Percentiles rank a stretch among this genome's conserved stretches.
phyloP scores from a whole-genome alignment of 2,797 vertebrate species.

The Gymnoscopelus microlampas region DNA sequence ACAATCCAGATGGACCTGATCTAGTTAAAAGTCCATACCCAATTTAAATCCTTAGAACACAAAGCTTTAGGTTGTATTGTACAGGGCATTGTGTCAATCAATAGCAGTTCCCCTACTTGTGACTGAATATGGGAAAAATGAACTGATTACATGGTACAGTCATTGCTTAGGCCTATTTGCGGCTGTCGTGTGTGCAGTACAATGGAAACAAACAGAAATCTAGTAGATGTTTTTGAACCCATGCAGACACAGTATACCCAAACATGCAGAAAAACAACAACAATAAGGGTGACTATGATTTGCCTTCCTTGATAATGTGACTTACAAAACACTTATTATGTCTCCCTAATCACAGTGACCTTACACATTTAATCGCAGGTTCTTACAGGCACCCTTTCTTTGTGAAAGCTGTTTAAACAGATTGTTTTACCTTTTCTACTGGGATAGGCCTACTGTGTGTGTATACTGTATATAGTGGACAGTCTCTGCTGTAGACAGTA shows the following conservation, averaged over 20 bases:
- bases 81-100: background rate
- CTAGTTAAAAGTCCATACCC: constrained; percentile 34
- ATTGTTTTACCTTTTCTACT: no score
- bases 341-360: constrained; percentile 1
- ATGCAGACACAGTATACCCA: constrained; percentile 32
- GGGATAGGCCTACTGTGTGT: no score
- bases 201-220: background rate
- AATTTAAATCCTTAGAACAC: constrained; percentile 17
- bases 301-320: constrained; percentile 42
- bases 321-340: constrained; percentile 11
- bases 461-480: no score
- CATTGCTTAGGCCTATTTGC: constrained; percentile 4
- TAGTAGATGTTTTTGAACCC: constrained; percentile 32
- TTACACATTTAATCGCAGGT: background rate
- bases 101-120: constrained; percentile 1
- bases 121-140: background rate
- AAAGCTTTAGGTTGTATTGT: constrained; percentile 7
- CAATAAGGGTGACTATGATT: constrained; percentile 35
- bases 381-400: background rate
- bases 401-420: no score
- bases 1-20: constrained; percentile 31
- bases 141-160: background rate
- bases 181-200: constrained; percentile 3
- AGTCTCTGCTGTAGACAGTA: no score
- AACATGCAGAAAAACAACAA: constrained; percentile 40